Percentiles rank a stretch among this genome's conserved stretches.
phyloP scores from a whole-genome alignment of 2,113 vertebrate genomes.

The Seriola aureovittata region DNA sequence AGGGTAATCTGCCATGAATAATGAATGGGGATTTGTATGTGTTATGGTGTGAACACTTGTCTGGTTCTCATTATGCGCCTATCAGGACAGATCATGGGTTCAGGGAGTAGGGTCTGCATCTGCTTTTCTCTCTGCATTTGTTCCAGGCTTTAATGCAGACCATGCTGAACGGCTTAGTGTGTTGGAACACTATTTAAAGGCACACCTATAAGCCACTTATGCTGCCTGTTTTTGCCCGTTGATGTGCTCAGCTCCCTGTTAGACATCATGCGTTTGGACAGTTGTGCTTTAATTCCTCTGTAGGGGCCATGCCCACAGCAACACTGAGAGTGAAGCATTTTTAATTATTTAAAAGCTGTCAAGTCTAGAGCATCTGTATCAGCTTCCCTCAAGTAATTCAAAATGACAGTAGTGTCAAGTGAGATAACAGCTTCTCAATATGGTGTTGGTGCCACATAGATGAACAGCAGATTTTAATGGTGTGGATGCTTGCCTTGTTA shows the following conservation, averaged over 20 bases:
- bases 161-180: constrained; percentile 63
- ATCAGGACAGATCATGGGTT: constrained; percentile 78
- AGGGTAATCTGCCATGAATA: constrained; percentile 83
- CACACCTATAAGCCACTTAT: constrained; percentile 69
- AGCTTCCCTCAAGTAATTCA: constrained; percentile 52
- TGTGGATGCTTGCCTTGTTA: constrained; percentile 13
- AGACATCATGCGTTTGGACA: constrained; percentile 28
- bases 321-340: constrained; percentile 17
- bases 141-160: constrained; percentile 74
- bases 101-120: constrained; percentile 68
- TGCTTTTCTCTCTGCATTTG: constrained; percentile 75
- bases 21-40: constrained; percentile 83
- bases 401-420: constrained; percentile 63
- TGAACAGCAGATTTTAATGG: constrained; percentile 20
- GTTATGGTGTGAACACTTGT: constrained; percentile 79
- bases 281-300: constrained; percentile 39
- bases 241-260: constrained; percentile 40
- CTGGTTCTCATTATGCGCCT: constrained; percentile 82
- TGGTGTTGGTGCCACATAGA: constrained; percentile 20
- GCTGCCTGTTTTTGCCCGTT: constrained; percentile 35
- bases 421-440: constrained; percentile 58
- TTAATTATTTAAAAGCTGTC: constrained; percentile 66
- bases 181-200: constrained; percentile 65
- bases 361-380: constrained; percentile 40
- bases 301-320: constrained; percentile 11